A percentile compares a stretch with the other conserved stretches of the same genome.
Evolutionary conservation across 2,797 vertebrate species (phyloP).

Genomic region (Tenualosa ilisha): DNA sequence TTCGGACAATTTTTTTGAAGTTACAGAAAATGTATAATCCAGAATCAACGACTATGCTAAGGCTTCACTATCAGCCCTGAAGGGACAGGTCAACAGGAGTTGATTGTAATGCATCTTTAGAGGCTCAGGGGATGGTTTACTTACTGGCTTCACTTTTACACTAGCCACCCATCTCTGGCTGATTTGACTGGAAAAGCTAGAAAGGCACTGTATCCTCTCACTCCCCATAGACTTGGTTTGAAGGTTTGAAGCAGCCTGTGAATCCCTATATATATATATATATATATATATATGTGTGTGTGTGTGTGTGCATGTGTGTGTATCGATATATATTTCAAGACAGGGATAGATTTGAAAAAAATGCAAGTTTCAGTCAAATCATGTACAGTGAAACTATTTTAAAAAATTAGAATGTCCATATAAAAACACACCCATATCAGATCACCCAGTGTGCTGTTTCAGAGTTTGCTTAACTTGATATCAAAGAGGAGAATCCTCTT

Average conservation of each 20-base stretch:
- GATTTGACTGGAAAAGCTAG: neutral
- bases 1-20: constrained; percentile 71
- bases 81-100: constrained; percentile 73
- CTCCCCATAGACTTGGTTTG: neutral
- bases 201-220: neutral
- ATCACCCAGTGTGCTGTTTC: neutral
- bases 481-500: constrained; percentile 5
- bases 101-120: constrained; percentile 63
- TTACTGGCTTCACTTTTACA: neutral
- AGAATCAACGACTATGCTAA: constrained; percentile 58
- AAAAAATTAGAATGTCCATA: neutral
- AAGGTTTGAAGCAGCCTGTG: neutral
- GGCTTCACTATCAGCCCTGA: constrained; percentile 66
- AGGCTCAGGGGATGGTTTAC: constrained; percentile 44
- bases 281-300: too few relatives aligned
- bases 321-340: neutral
- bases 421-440: neutral
- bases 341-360: neutral
- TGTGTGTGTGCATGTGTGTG: too few relatives aligned
- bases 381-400: neutral
- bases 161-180: neutral
- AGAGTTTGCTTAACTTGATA: constrained; percentile 11
- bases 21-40: constrained; percentile 74
- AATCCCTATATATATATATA: neutral
- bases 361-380: neutral